Percentiles rank a stretch among this genome's conserved stretches.
Evolutionary conservation across 2,888 invertebrate species (phyloP).

Genomic region (Troides helena): DNA sequence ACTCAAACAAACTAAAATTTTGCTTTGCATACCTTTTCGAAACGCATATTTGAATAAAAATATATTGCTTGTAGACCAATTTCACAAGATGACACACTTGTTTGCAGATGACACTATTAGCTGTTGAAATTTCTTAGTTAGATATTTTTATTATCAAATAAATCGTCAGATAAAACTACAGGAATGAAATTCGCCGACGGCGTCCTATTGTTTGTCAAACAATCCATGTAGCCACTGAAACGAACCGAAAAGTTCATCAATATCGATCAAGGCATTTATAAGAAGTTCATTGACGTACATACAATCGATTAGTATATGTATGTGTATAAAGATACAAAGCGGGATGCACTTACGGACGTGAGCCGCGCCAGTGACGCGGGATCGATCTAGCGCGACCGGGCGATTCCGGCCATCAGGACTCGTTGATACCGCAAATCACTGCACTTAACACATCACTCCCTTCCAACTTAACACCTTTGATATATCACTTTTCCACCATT

Average conservation of each 20-base stretch:
- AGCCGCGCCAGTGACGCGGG: slow-evolving; percentile 45
- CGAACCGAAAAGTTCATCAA: no score
- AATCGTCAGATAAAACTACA: no score
- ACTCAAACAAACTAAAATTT: no score
- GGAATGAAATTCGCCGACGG: no score
- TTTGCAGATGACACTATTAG: no score
- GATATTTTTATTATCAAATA: no score
- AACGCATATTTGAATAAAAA: background rate
- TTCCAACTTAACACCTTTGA: slow-evolving; percentile 24
- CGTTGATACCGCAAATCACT: slow-evolving; percentile 41
- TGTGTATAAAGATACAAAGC: slow-evolving; percentile 25
- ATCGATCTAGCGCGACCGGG: slow-evolving; percentile 69
- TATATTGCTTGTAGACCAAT: slow-evolving; percentile 5
- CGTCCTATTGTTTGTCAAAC: no score
- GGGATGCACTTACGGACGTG: slow-evolving; percentile 34
- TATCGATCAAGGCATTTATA: no score
- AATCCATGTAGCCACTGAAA: no score
- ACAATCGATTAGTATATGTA: slow-evolving; percentile 1
- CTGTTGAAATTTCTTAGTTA: no score
- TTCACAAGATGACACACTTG: no score
- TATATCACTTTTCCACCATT: slow-evolving; percentile 17
- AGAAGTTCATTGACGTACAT: slow-evolving; percentile 3
- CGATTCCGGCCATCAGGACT: slow-evolving; percentile 49
- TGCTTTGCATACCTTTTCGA: no score
- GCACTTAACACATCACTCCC: slow-evolving; percentile 47